Base-by-base conservation (phyloP, 2,797 vertebrate species). In the Macroramphosus scolopax region DNA sequence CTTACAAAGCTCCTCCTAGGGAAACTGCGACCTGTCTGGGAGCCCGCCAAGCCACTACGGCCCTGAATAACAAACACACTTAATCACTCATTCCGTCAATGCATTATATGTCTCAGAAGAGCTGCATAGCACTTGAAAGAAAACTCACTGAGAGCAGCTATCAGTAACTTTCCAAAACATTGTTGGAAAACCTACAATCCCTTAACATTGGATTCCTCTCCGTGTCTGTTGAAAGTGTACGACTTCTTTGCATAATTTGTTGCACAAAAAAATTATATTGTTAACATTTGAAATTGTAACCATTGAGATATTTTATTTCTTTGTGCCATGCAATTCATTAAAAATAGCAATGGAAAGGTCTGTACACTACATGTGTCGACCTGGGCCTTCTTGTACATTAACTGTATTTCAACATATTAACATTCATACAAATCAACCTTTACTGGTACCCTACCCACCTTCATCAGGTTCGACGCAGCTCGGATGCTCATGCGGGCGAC, bases 401-500 rank as follows among this genome's bases (percentile, higher is more conserved):
- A n/a, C n/a, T n/a, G n/a, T n/a, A n/a, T n/a, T n/a, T n/a, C n/a
- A n/a, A n/a, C n/a, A n/a, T n/a, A n/a, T n/a, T n/a, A n/a, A n/a
- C n/a, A n/a, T n/a, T n/a, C n/a, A 11, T 30, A 5, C 1, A 30
- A 30, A 30, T 22, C 20, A 3, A 22, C 20, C 3, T 6, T 3
- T 33, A n/a, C 5, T 17, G 3, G 5, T 15, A 11, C 8, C 7
- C 2, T 8, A 61, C 66, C 38, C 42, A 97, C 96, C 40, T 81
- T 92, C 59, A 98, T 82, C 20, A 98, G 83, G 34, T 94, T 95
- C 0, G 94, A 91, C 0, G 96, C 96, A 0, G 92, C 95, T 16
- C 94, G 92, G 68, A 97, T 91, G 84, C 96, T 96, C 96, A 98
- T 98, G 51, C 93, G 93, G 2, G 95, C 95, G 0, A 98, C 96